A percentile compares a stretch with the other conserved stretches of the same genome.
Evolutionary conservation across 2,888 invertebrate species (phyloP).

Genomic region (Cinara cedri): DNA sequence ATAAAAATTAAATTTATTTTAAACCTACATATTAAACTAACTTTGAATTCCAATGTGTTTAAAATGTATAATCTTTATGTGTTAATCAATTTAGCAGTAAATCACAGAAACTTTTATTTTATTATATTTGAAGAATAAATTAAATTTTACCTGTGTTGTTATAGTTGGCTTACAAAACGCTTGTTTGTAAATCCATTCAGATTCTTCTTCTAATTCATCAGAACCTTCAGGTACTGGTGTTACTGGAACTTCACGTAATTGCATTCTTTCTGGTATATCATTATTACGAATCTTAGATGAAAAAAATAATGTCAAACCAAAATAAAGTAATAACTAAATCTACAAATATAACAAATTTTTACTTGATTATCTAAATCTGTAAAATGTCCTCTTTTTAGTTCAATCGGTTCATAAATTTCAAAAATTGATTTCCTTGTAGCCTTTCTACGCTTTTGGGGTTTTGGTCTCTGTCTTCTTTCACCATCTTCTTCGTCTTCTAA

Average conservation of each 20-base stretch:
- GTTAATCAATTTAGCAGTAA: no score
- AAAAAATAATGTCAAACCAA: slow-evolving; percentile 29
- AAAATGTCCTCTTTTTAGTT: slow-evolving; percentile 93
- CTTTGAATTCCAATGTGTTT: neutral
- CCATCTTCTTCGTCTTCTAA: slow-evolving; percentile 70
- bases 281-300: slow-evolving; percentile 76
- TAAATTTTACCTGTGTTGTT: slow-evolving; percentile 72
- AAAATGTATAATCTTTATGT: neutral
- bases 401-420: slow-evolving; percentile 96
- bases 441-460: slow-evolving; percentile 68
- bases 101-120: no score
- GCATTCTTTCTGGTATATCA: slow-evolving; percentile 91
- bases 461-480: slow-evolving; percentile 37
- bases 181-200: slow-evolving; percentile 96
- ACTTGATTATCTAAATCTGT: slow-evolving; percentile 90
- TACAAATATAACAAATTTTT: slow-evolving; percentile 54
- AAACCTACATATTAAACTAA: no score
- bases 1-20: no score
- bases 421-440: slow-evolving; percentile 85
- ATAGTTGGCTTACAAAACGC: slow-evolving; percentile 86
- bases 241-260: slow-evolving; percentile 85
- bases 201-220: slow-evolving; percentile 89
- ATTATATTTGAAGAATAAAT: neutral
- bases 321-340: slow-evolving; percentile 3
- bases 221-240: slow-evolving; percentile 82